A percentile compares a stretch with the other conserved stretches of the same genome.
Evolutionary conservation across 2,888 invertebrate genomes (phyloP).

Genomic region (Apocheima hispidaria): DNA sequence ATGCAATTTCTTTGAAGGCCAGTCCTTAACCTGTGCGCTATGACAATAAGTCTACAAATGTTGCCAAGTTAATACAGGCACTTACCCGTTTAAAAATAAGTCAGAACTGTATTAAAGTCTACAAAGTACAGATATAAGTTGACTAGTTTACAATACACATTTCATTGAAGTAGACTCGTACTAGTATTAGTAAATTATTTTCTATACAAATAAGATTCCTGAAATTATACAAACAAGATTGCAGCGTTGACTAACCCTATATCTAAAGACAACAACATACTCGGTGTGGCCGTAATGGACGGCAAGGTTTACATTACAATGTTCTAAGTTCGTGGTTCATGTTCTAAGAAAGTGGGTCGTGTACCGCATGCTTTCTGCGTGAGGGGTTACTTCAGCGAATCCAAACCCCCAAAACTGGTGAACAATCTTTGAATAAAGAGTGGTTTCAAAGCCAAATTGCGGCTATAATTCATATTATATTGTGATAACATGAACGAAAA

Average conservation of each 20-base stretch:
- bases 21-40: no score
- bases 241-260: no score
- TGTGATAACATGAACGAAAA: neutral
- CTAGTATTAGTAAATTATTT: no score
- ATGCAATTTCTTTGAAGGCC: no score
- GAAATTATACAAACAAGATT: neutral
- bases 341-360: constrained; percentile 29
- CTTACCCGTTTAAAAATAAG: no score
- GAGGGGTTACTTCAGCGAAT: constrained; percentile 44
- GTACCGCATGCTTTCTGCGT: constrained; percentile 52
- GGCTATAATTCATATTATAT: neutral
- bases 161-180: no score
- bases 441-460: neutral
- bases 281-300: neutral
- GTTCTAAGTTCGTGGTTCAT: constrained; percentile 28
- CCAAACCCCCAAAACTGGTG: constrained; percentile 12
- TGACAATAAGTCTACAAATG: no score
- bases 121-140: no score
- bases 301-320: constrained; percentile 8
- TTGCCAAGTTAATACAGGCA: no score
- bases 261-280: neutral
- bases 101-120: no score
- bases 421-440: neutral
- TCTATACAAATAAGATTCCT: no score
- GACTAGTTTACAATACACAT: no score